phyloP scores from a whole-genome alignment of 2,888 invertebrate genomes.

The Exephanes ischioxanthus region DNA sequence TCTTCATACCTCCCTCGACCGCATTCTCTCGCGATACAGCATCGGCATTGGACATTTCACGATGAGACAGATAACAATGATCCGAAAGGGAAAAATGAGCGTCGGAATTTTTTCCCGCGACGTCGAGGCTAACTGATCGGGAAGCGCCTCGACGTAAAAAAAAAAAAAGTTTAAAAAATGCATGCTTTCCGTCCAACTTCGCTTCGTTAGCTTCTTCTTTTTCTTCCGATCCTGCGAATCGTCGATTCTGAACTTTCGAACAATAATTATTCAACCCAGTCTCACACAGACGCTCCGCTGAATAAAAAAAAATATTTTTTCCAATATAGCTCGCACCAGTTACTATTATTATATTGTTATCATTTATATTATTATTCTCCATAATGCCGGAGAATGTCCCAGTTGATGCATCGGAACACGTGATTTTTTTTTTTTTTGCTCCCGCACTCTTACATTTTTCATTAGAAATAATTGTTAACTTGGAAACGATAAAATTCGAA shows the following conservation, averaged over 20 bases:
- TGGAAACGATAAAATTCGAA: neutral
- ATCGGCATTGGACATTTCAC: conserved; percentile 61
- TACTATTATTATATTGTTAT: too few species aligned
- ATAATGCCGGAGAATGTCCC: too few species aligned
- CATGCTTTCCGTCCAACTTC: too few species aligned
- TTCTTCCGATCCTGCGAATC: neutral
- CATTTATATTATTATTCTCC: too few species aligned
- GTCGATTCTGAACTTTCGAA: neutral
- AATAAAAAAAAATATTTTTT: neutral
- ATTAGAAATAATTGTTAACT: neutral
- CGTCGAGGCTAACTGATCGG: too few species aligned
- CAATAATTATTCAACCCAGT: neutral
- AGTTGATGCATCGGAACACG: too few species aligned
- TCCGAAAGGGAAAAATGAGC: conserved; percentile 2
- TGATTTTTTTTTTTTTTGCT: neutral
- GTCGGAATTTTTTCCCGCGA: conserved; percentile 25
- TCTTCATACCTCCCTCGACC: conserved; percentile 41
- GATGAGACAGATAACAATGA: conserved; percentile 39
- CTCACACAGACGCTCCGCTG: neutral
- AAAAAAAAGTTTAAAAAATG: too few species aligned
- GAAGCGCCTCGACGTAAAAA: too few species aligned
- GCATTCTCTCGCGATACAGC: conserved; percentile 31
- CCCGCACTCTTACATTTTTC: neutral
- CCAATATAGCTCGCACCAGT: neutral
- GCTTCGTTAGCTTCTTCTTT: neutral